These are phyloP conservation scores for Sesia apiformis DNA, from an alignment of 2,888 invertebrate genomes.

Conservation along the genomic window DNA sequence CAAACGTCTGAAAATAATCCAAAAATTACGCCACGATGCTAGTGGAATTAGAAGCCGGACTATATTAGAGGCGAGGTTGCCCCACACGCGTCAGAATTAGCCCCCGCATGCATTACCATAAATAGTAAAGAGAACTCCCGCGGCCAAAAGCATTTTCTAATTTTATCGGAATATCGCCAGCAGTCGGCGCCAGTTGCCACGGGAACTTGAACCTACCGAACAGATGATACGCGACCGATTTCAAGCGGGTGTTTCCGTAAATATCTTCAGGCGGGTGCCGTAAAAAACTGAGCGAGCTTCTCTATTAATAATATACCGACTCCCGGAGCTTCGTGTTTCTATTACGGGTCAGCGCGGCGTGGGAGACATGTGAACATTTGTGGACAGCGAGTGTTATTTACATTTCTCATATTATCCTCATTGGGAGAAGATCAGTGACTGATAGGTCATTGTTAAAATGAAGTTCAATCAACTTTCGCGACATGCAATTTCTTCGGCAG, in stretches of 20 bases:
- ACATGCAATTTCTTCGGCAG: neutral
- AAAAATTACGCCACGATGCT: neutral
- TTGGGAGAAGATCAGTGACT: neutral
- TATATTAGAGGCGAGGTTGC: conserved; percentile 37
- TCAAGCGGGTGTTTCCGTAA: conserved; percentile 30
- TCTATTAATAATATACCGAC: conserved; percentile 37
- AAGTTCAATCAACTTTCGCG: neutral
- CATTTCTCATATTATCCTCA: neutral
- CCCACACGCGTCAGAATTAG: conserved; percentile 46
- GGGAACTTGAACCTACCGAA: neutral
- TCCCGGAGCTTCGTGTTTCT: conserved; percentile 22
- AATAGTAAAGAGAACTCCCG: conserved; percentile 65
- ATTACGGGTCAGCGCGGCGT: neutral
- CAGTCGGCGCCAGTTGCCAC: neutral
- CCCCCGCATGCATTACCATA: conserved; percentile 57
- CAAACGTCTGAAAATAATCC: neutral
- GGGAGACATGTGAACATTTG: neutral
- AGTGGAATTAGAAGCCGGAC: conserved; percentile 5
- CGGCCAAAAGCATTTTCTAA: conserved; percentile 56
- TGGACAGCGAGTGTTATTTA: neutral
- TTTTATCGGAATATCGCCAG: conserved; percentile 34
- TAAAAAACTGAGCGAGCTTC: conserved; percentile 26
- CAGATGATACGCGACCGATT: conserved; percentile 8
- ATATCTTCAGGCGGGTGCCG: conserved; percentile 14
- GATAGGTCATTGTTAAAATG: neutral